Evolutionary conservation across 2,888 invertebrate species (phyloP).

Genomic region (Julus scandinavius): DNA sequence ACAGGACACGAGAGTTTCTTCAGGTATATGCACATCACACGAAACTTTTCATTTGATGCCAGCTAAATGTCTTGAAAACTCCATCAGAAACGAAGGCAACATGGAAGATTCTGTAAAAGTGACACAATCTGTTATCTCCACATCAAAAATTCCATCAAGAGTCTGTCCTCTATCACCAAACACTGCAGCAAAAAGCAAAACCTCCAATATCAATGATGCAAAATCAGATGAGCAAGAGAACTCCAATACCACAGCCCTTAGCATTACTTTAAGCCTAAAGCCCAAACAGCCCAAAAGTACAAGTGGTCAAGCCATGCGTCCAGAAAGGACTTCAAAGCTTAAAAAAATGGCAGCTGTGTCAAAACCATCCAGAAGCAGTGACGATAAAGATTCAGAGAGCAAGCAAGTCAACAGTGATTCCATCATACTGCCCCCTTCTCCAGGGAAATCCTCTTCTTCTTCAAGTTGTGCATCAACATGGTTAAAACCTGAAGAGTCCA

Average conservation of each 20-base stretch:
- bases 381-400: not conserved
- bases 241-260: not conserved
- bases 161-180: conserved; percentile 20
- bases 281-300: not conserved
- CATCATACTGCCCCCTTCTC: not conserved
- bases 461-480: not conserved
- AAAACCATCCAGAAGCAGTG: not conserved
- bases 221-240: conserved; percentile 9
- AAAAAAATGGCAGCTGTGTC: conserved; percentile 44
- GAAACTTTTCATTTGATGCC: not conserved
- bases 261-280: conserved; percentile 46
- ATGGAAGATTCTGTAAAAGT: not conserved
- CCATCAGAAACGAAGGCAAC: not conserved
- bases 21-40: not conserved
- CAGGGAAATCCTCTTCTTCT: not conserved
- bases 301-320: not conserved
- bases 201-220: not conserved
- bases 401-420: not conserved
- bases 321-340: conserved; percentile 36
- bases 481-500: not conserved
- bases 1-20: not conserved
- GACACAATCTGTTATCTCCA: not conserved
- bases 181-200: not conserved
- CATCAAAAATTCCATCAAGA: conserved; percentile 41
- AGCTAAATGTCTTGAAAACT: not conserved